Conservation (phyloP, 2,113 vertebrate species). For the Hirundichthys speculiger region DNA sequence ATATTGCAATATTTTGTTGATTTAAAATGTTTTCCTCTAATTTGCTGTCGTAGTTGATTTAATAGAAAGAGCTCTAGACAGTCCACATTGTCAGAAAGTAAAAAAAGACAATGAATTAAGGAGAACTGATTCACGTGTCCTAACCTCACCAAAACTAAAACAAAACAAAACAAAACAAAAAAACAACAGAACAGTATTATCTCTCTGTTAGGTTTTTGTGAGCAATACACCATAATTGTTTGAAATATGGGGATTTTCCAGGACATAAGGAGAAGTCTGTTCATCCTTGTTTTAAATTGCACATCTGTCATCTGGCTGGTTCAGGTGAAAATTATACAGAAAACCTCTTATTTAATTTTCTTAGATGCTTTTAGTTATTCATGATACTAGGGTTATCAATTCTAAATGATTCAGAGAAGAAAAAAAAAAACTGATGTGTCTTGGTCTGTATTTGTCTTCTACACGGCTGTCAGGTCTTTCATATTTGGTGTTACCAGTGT, state of each 20-base stretch:
- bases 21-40: slow-evolving; percentile 14
- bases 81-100: slow-evolving; percentile 8
- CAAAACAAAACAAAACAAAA: no score
- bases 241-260: slow-evolving; percentile 41
- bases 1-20: slow-evolving; percentile 16
- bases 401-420: slow-evolving; percentile 17
- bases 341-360: slow-evolving; percentile 52
- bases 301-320: slow-evolving; percentile 78
- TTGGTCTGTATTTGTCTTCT: not conserved
- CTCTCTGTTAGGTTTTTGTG: slow-evolving; percentile 3
- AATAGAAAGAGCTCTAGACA: slow-evolving; percentile 26
- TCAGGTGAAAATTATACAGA: slow-evolving; percentile 68
- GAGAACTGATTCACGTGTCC: slow-evolving; percentile 11
- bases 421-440: not conserved
- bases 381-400: slow-evolving; percentile 25
- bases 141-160: slow-evolving; percentile 46
- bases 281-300: slow-evolving; percentile 63
- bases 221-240: slow-evolving; percentile 7
- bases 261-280: slow-evolving; percentile 5
- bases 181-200: slow-evolving; percentile 20
- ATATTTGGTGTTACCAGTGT: not conserved
- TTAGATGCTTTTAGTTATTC: slow-evolving; percentile 61
- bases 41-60: slow-evolving; percentile 27
- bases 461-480: not conserved
- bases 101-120: slow-evolving; percentile 5